Evolutionary conservation across 2,113 vertebrate species (phyloP).

Genomic region (Falco punctatus): DNA sequence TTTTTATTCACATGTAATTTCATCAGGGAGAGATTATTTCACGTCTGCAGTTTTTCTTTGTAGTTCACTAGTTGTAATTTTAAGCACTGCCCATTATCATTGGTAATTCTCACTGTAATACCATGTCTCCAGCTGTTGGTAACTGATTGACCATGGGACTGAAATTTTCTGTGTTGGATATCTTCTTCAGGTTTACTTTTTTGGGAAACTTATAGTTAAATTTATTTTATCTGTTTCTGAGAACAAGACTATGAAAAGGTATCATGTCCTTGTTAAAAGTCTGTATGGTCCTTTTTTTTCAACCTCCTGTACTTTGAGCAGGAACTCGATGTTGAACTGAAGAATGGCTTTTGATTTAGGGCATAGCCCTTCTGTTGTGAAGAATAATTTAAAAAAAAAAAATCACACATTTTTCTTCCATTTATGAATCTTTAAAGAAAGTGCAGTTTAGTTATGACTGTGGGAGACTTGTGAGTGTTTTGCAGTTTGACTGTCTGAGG

Average conservation of each 20-base stretch:
- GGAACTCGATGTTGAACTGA: background rate
- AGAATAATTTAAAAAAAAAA: background rate
- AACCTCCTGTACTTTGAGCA: background rate
- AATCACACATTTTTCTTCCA: background rate
- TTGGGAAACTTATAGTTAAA: background rate
- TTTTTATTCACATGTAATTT: background rate
- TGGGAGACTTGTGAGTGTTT: background rate
- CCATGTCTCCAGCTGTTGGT: background rate
- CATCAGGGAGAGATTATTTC: background rate
- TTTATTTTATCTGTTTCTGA: background rate
- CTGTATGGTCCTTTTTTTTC: background rate
- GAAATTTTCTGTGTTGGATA: background rate
- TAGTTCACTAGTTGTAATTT: background rate
- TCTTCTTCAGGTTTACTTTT: background rate
- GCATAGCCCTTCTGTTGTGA: background rate
- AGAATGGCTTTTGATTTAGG: background rate
- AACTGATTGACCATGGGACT: background rate
- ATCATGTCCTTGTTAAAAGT: background rate
- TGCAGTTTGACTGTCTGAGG: background rate
- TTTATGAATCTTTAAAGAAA: background rate
- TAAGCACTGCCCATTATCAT: background rate
- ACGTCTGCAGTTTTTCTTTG: background rate
- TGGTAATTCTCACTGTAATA: background rate
- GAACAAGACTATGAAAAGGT: background rate
- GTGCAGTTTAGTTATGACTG: background rate